phyloP scores from a whole-genome alignment of 92 coral and sea anemone genomes.

The Porites divaricata region DNA sequence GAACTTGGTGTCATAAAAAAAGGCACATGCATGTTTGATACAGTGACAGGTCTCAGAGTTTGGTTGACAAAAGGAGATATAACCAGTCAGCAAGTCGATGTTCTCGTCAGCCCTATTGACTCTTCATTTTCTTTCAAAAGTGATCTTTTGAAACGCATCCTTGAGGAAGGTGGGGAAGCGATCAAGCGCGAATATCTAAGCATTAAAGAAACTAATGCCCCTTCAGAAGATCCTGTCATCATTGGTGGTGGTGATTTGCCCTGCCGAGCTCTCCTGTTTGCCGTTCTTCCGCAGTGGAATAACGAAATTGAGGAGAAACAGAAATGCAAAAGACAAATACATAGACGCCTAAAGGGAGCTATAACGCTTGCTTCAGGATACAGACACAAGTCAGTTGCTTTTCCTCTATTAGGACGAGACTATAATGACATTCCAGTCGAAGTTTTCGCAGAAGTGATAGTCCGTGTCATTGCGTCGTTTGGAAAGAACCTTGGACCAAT shows the following conservation, averaged over 20 bases:
- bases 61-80: conserved; percentile 59
- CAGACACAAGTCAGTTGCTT: conserved; percentile 20
- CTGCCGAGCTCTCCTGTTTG: conserved; percentile 30
- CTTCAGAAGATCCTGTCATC: conserved; percentile 25
- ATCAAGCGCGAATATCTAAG: conserved; percentile 59
- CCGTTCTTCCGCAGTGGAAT: conserved; percentile 52
- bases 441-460: conserved; percentile 1
- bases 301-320: not conserved
- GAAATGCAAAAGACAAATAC: not conserved
- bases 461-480: conserved; percentile 26
- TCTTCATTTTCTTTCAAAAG: conserved; percentile 47
- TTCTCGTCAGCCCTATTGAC: conserved; percentile 75
- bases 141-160: conserved; percentile 62
- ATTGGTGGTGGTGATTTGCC: conserved; percentile 62
- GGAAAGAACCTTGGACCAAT: conserved; percentile 19
- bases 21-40: not conserved
- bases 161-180: conserved; percentile 56
- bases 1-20: not conserved
- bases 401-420: conserved; percentile 23
- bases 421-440: conserved; percentile 17
- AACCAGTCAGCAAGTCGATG: conserved; percentile 60
- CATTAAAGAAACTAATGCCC: not conserved
- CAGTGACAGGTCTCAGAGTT: conserved; percentile 16
- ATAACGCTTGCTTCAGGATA: conserved; percentile 12
- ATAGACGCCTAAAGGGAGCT: not conserved